These are phyloP conservation scores for Apis laboriosa DNA, from an alignment of 1,140 invertebrate genomes.

Conservation along the genomic window DNA sequence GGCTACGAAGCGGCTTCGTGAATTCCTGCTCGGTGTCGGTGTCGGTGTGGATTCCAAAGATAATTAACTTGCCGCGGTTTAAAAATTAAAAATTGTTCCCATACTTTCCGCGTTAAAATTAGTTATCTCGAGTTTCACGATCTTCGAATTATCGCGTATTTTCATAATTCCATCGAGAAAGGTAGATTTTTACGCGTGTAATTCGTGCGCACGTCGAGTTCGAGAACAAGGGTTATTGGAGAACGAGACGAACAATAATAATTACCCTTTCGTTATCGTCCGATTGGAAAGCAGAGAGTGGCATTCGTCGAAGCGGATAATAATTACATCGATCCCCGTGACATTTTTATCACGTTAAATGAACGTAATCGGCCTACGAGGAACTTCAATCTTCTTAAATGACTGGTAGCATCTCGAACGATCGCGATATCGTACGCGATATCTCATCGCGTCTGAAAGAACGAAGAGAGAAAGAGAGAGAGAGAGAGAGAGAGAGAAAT, in stretches of 20 bases:
- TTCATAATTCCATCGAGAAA: too few relatives aligned
- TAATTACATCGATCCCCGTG: slow-evolving; percentile 42
- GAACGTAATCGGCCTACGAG: slow-evolving; percentile 19
- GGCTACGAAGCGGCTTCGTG: not conserved
- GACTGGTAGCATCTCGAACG: not conserved
- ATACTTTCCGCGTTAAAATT: too few relatives aligned
- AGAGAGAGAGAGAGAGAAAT: slow-evolving; percentile 2
- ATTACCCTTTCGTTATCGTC: slow-evolving; percentile 37
- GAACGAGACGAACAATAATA: slow-evolving; percentile 31
- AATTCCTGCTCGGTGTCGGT: slow-evolving; percentile 2
- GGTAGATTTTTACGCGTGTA: too few relatives aligned
- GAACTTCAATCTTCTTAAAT: slow-evolving; percentile 15
- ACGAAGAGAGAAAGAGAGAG: not conserved
- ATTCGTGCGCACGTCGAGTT: slow-evolving; percentile 22
- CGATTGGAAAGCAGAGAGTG: slow-evolving; percentile 3
- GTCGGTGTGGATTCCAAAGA: not conserved
- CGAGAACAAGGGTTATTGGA: slow-evolving; percentile 54
- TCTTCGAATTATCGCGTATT: too few relatives aligned
- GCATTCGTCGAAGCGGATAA: slow-evolving; percentile 2
- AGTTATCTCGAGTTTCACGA: too few relatives aligned
- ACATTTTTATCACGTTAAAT: slow-evolving; percentile 41
- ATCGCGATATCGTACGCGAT: not conserved
- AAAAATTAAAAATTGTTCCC: too few relatives aligned
- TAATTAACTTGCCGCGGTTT: slow-evolving; percentile 38
- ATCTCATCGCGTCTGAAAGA: not conserved